These are phyloP conservation scores for Muricea muricata DNA, from an alignment of 92 coral and sea anemone species.

Conservation along the genomic window DNA sequence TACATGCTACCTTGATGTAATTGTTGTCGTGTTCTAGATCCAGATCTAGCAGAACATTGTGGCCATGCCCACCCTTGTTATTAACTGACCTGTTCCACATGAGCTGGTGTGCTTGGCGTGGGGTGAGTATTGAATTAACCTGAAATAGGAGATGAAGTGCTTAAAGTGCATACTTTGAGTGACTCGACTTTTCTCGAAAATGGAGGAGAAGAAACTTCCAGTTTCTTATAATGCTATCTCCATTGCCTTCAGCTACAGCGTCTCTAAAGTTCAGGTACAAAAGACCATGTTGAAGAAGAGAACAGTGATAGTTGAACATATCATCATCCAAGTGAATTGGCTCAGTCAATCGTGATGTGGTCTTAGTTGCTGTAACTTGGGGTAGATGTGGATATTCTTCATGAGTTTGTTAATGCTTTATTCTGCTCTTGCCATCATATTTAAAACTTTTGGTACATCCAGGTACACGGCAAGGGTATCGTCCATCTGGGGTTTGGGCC, in stretches of 20 bases:
- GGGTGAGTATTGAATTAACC: conserved; percentile 5
- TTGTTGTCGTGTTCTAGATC: conserved; percentile 46
- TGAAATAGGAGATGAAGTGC: conserved; percentile 34
- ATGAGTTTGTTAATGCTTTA: neutral
- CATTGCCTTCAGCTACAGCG: conserved; percentile 45
- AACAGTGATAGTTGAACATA: conserved; percentile 45
- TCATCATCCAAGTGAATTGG: too few species aligned
- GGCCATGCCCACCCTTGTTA: conserved; percentile 23
- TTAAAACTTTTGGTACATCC: conserved; percentile 19
- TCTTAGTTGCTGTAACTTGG: too few species aligned
- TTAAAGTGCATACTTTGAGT: conserved; percentile 34
- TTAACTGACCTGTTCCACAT: conserved; percentile 25
- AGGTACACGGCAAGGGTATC: conserved; percentile 21
- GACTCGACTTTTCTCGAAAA: neutral
- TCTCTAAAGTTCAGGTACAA: conserved; percentile 36
- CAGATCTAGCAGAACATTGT: conserved; percentile 35
- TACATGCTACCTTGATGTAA: conserved; percentile 12
- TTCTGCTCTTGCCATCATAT: conserved; percentile 3
- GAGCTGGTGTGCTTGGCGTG: conserved; percentile 16
- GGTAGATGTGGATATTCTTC: neutral
- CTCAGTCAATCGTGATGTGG: too few species aligned
- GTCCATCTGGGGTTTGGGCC: conserved; percentile 16
- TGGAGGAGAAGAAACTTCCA: conserved; percentile 41
- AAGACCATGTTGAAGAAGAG: conserved; percentile 9
- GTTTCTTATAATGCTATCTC: conserved; percentile 23